Conservation (phyloP, 1,140 invertebrate species). For the Telenomus remus region DNA sequence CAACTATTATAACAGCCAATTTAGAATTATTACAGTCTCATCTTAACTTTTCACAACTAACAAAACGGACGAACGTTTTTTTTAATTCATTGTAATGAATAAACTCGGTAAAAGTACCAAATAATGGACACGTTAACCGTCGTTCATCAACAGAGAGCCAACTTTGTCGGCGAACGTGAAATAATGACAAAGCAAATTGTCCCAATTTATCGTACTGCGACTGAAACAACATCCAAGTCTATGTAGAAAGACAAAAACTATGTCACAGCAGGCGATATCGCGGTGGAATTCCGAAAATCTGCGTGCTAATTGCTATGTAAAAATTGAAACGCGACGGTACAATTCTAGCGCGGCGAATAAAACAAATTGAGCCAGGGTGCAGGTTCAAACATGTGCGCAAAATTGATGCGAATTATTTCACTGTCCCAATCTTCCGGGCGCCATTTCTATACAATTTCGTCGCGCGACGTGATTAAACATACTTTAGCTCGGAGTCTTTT, state of each 20-base stretch:
- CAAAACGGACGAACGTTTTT: no score
- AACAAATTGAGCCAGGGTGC: neutral
- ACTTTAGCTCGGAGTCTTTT: no score
- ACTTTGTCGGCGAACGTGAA: constrained; percentile 1
- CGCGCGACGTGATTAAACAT: no score
- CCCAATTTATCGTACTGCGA: constrained; percentile 33
- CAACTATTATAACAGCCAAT: neutral
- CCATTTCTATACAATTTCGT: no score
- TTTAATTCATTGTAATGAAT: no score
- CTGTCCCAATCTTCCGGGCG: no score
- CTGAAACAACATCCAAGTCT: no score
- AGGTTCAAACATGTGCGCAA: constrained; percentile 27
- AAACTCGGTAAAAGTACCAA: neutral
- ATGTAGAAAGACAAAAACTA: no score
- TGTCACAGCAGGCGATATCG: neutral
- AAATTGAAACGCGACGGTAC: constrained; percentile 15
- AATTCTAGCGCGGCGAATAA: constrained; percentile 24
- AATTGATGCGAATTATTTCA: no score
- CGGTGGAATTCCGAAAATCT: constrained; percentile 27
- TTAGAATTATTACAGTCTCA: no score
- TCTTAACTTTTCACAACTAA: no score
- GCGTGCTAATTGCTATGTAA: constrained; percentile 40
- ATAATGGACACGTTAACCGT: neutral
- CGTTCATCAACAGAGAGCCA: neutral
- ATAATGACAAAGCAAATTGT: constrained; percentile 33